Percentiles rank a stretch among this genome's conserved stretches.
Evolutionary conservation across 2,888 invertebrate species (phyloP).

Genomic region (Leptarthrus brevirostris): DNA sequence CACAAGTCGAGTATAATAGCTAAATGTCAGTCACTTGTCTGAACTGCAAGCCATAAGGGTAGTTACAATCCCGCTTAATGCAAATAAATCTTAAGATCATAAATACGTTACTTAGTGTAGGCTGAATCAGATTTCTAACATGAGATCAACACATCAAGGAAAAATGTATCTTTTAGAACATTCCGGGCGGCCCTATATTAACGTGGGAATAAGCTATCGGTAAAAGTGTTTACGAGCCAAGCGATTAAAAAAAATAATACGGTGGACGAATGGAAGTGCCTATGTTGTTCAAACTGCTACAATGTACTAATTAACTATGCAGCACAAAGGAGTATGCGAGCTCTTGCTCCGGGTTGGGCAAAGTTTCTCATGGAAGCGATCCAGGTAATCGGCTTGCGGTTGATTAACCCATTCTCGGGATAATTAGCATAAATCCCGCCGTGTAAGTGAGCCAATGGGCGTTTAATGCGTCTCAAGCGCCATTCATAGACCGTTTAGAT

Average conservation of each 20-base stretch:
- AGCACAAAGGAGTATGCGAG: constrained; percentile 1
- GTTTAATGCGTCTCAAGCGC: constrained; percentile 1
- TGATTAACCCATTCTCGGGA: constrained; percentile 36
- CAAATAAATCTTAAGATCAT: not conserved
- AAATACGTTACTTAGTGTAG: not conserved
- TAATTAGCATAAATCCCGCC: constrained; percentile 30
- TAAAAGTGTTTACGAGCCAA: not conserved
- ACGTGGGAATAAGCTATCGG: not conserved
- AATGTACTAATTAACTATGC: constrained; percentile 10
- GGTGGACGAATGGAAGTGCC: not conserved
- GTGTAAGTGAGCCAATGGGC: not conserved
- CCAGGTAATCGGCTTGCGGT: constrained; percentile 10
- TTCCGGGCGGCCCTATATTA: not conserved
- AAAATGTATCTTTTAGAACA: not conserved
- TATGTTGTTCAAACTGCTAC: constrained; percentile 4
- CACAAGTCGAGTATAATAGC: too few relatives aligned
- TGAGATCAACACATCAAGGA: not conserved
- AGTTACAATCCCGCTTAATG: too few relatives aligned
- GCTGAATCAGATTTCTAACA: not conserved
- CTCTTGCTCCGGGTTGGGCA: not conserved
- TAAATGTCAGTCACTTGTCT: too few relatives aligned
- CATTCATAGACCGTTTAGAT: not conserved
- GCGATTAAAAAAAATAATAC: not conserved
- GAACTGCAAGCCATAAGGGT: too few relatives aligned
- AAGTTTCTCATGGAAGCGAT: constrained; percentile 8